Base-by-base conservation (phyloP, 1,140 invertebrate genomes). In the Drosophila azteca region DNA sequence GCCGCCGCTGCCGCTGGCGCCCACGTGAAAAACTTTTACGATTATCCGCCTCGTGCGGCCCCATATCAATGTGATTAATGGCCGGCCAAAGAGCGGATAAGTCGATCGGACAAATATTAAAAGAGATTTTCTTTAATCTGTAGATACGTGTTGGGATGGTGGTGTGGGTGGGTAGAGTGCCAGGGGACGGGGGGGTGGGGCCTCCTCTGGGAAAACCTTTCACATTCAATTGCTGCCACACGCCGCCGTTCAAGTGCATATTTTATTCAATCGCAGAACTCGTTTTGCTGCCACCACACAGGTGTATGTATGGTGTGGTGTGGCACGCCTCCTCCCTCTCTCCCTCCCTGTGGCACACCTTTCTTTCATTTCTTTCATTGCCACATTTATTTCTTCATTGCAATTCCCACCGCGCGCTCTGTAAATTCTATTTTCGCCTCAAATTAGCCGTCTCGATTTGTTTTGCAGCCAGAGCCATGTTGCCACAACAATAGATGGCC, bases 371-470 rank as follows among this genome's bases (percentile, higher is more conserved):
- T 63, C 22, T 35, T 17, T 24, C 43, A 20, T 39, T 68, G 39
- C n/a, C 44, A 20, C 31, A n/a, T 35, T 26, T 31, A 13, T 43
- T 44, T 29, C 22, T 24, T 35, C 17, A 22, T 26, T 58, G 13
- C 6, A 9, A 17, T 46, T 39, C 35, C 1, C 35, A 39, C 11
- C 35, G 35, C 35, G 11, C 35, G 4, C 3, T 13, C 35, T 39
- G 35, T 13, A 0, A 11, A 39, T 58, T 64, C 22, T 46, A 74
- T 66, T 74, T 44, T 74, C 29, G 49, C 53, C 41, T 59, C 49
- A 85, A 85, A 85, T 87, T 81, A 87, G 78, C 62, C 39, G 49
- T 61, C 64, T 75, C 55, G 65, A 79, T 79, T 76, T 64, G 70
- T 75, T 63, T 55, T 48, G 58, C 45, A 69, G 63, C 51, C 74